Base-by-base conservation (phyloP, 2,113 vertebrate species). In the Tupaia chinensis region DNA sequence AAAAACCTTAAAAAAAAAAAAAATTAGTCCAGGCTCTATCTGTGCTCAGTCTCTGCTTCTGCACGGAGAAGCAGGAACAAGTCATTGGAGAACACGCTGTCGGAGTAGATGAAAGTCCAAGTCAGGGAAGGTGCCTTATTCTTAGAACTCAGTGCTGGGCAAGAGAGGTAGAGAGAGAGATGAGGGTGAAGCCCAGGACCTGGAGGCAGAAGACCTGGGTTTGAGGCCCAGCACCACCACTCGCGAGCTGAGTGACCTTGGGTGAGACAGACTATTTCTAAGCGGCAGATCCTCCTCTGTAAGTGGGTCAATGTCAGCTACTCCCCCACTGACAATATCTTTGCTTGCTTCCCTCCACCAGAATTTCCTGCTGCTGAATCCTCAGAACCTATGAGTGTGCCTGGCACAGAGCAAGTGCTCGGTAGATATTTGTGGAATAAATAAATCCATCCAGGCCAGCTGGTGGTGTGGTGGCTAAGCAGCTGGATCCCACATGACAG, bases 401-500 rank as follows among this genome's bases (percentile, higher is more conserved):
- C 17, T 44, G 53, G 77, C n/a, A 73, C 72, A 77, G 14, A 66
- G 69, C 23, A 90, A n/a, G 19, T 66, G 60, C 61, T 89, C 74
- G 76, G n/a, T 27, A 87, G 77, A 29, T 63, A 56, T 23, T 27
- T 90, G n/a, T 19, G 58, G n/a, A 80, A 23, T 89, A 89, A 81
- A 61, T 69, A 23, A 56, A 69, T 29, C 70, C 44, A 44, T 44
- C 44, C 44, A 44, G 44, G 44, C 44, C 44, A 44, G 44, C 44
- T 44, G 44, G 44, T 44, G 44, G 44, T 44, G 44, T 44, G 44
- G 44, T 44, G 44, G 44, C 44, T 44, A 44, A 44, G 44, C 44
- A 3, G 44, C 44, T 44, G 44, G 44, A 44, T 44, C 44, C 44
- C 44, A 44, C 44, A 44, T 44, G 44, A 44, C 3, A 3, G 44